phyloP scores from a whole-genome alignment of 2,797 vertebrate genomes.

The Dallia pectoralis region DNA sequence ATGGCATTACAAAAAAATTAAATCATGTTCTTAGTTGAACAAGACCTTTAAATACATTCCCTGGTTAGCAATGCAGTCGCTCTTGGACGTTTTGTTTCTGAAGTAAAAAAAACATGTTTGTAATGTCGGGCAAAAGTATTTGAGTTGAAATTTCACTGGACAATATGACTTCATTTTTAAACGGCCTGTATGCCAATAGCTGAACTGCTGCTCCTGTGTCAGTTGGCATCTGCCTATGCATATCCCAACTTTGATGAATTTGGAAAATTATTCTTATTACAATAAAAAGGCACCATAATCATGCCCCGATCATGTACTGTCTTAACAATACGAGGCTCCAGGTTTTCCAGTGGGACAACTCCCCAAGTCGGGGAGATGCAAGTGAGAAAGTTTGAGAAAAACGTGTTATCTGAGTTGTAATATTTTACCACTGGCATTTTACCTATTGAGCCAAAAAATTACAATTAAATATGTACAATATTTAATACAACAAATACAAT shows the following conservation, averaged over 20 bases:
- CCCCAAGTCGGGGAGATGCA: too few relatives aligned
- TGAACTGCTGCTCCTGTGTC: constrained; percentile 22
- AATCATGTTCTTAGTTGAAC: too few relatives aligned
- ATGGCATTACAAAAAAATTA: too few relatives aligned
- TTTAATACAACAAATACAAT: too few relatives aligned
- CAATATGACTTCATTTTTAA: constrained; percentile 54
- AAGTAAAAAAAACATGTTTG: constrained; percentile 38
- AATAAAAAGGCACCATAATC: background rate
- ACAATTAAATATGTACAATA: too few relatives aligned
- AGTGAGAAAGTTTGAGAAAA: too few relatives aligned
- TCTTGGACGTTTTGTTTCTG: constrained; percentile 41
- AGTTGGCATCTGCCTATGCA: constrained; percentile 19
- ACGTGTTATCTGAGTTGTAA: too few relatives aligned
- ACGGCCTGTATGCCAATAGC: constrained; percentile 35
- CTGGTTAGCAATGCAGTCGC: constrained; percentile 27
- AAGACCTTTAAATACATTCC: constrained; percentile 21
- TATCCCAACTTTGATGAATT: background rate
- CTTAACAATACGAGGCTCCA: too few relatives aligned
- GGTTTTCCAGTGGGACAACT: too few relatives aligned
- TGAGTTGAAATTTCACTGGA: constrained; percentile 56
- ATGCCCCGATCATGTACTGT: background rate
- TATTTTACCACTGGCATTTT: too few relatives aligned
- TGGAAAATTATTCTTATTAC: background rate
- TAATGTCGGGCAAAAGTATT: constrained; percentile 37
- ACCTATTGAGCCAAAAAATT: too few relatives aligned